These are phyloP conservation scores for Suillia variegata DNA, from an alignment of 2,888 invertebrate genomes.

Conservation along the genomic window DNA sequence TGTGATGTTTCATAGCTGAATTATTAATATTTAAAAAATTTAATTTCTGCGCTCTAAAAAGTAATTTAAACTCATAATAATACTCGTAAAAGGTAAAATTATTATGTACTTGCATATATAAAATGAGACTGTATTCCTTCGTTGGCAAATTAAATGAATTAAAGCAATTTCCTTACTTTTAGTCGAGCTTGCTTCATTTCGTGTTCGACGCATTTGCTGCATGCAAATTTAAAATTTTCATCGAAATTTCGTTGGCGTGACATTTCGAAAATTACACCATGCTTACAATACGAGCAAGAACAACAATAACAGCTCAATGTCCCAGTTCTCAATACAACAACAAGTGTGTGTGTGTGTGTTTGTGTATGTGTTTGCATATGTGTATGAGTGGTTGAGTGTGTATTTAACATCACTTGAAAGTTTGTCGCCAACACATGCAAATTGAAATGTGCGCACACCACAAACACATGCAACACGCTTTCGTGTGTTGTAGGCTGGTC, in stretches of 20 bases:
- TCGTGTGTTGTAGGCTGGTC: too few relatives aligned
- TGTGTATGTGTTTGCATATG: constrained; percentile 20
- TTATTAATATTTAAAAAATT: too few relatives aligned
- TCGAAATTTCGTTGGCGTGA: constrained; percentile 5
- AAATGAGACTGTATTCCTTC: too few relatives aligned
- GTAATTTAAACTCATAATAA: too few relatives aligned
- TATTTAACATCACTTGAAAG: constrained; percentile 48
- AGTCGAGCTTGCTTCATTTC: neutral
- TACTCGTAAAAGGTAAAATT: too few relatives aligned
- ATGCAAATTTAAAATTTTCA: neutral
- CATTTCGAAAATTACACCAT: constrained; percentile 23
- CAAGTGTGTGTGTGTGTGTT: constrained; percentile 14
- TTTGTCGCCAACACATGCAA: constrained; percentile 51
- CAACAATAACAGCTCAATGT: constrained; percentile 24
- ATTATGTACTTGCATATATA: too few relatives aligned
- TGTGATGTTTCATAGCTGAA: too few relatives aligned
- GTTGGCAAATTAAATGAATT: neutral
- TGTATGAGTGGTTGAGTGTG: constrained; percentile 14
- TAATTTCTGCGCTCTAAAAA: too few relatives aligned
- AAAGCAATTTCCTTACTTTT: neutral
- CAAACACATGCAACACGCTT: neutral
- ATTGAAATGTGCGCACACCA: constrained; percentile 43
- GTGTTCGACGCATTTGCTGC: neutral
- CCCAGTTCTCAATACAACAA: constrained; percentile 31
- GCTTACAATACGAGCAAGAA: too few relatives aligned